Conservation (phyloP, 2,797 vertebrate genomes). For the Acipenser ruthenus region DNA sequence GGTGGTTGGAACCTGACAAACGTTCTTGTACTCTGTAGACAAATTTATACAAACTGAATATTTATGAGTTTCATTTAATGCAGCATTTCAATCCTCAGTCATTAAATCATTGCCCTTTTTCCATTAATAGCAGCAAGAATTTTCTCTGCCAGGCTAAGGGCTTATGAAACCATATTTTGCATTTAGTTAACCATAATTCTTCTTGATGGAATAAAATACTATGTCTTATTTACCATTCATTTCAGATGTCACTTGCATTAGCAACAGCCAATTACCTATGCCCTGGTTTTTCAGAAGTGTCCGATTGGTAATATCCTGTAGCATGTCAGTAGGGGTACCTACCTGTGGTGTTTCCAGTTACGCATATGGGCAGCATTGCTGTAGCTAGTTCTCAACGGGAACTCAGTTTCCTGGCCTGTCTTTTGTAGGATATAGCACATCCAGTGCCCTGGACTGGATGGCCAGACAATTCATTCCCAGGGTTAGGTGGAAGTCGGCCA, state of each 20-base stretch:
- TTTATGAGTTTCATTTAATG: slow-evolving; percentile 3
- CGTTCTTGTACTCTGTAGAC: slow-evolving; percentile 26
- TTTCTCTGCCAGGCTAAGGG: neutral
- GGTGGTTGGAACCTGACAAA: slow-evolving; percentile 50
- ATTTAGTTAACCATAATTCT: neutral
- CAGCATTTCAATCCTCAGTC: neutral
- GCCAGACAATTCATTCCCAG: no score
- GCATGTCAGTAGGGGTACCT: no score
- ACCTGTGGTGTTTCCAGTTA: no score
- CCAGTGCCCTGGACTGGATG: no score
- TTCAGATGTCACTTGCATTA: neutral
- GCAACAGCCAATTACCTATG: neutral
- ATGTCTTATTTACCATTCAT: neutral
- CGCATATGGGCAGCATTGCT: no score
- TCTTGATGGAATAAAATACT: neutral
- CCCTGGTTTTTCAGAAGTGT: neutral
- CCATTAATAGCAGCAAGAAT: neutral
- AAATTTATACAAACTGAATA: slow-evolving; percentile 31
- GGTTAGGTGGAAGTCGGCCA: no score
- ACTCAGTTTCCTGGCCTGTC: no score
- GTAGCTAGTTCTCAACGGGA: no score
- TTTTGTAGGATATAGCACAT: no score
- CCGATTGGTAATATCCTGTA: no score
- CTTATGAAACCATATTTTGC: neutral
- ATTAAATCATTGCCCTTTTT: neutral